phyloP scores from a whole-genome alignment of 1,140 invertebrate genomes.

The Macrobrachium rosenbergii region DNA sequence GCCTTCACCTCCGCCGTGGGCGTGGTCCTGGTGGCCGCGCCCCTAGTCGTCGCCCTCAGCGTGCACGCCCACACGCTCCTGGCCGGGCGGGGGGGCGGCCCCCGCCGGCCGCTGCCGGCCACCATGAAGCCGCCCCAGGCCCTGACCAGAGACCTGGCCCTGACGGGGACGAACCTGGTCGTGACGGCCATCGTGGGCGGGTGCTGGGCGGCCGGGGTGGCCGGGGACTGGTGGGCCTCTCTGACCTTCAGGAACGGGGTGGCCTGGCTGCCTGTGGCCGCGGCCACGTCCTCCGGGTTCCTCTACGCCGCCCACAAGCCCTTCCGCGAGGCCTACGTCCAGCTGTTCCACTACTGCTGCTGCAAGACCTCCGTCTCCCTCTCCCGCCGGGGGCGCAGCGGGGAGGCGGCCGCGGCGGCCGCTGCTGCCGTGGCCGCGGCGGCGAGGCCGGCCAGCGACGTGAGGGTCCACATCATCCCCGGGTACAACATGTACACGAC shows the following conservation, averaged over 20 bases:
- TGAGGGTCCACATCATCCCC: constrained; percentile 84
- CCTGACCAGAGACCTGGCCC: constrained; percentile 55
- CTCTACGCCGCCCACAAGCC: constrained; percentile 64
- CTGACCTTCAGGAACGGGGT: constrained; percentile 22
- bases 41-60: constrained; percentile 72
- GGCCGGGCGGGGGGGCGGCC: constrained; percentile 46
- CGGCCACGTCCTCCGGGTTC: constrained; percentile 58
- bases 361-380: constrained; percentile 84
- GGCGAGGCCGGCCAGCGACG: constrained; percentile 71
- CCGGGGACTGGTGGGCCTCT: constrained; percentile 62
- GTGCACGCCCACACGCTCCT: constrained; percentile 63
- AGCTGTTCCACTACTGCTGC: constrained; percentile 86
- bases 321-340: constrained; percentile 80
- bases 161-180: constrained; percentile 63
- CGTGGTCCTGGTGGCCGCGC: constrained; percentile 71
- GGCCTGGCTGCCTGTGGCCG: constrained; percentile 56
- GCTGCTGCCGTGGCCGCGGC: constrained; percentile 71
- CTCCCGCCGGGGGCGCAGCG: constrained; percentile 74
- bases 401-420: constrained; percentile 71
- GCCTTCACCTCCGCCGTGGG: constrained; percentile 72
- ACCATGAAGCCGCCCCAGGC: constrained; percentile 53
- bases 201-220: constrained; percentile 60
- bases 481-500: constrained; percentile 81
- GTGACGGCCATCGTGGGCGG: constrained; percentile 59
- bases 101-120: constrained; percentile 47